phyloP scores from a whole-genome alignment of 2,113 vertebrate species.

The Scalopus aquaticus region DNA sequence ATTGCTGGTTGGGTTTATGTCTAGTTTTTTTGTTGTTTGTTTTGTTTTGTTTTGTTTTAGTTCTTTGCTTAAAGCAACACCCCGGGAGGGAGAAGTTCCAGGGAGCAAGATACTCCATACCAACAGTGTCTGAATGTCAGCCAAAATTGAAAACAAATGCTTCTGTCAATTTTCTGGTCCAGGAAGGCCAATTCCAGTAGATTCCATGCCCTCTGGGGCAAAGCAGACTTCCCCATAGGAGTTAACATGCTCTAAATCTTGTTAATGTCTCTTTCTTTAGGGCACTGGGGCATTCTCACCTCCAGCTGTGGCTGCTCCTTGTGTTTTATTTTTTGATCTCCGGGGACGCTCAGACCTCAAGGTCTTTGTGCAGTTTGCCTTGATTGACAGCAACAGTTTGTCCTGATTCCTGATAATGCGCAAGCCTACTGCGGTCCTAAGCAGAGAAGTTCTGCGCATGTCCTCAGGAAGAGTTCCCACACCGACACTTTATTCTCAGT shows the following conservation, averaged over 20 bases:
- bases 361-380: not conserved
- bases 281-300: not conserved
- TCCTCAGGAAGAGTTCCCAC: not conserved
- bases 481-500: not conserved
- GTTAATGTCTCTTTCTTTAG: not conserved
- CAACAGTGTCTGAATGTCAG: not conserved
- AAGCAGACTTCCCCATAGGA: not conserved
- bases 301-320: not conserved
- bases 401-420: not conserved
- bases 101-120: not conserved
- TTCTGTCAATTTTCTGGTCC: not conserved
- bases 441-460: not conserved
- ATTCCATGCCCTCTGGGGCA: not conserved
- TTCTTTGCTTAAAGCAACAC: conserved; percentile 13
- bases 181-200: not conserved
- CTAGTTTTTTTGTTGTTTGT: not conserved
- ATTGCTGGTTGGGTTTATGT: not conserved
- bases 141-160: conserved; percentile 17
- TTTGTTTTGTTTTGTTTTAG: no score
- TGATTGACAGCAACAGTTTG: not conserved
- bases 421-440: not conserved
- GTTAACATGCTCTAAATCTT: not conserved
- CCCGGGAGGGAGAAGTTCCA: not conserved
- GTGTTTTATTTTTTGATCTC: not conserved
- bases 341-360: not conserved